Percentiles rank a stretch among this genome's conserved stretches.
These are phyloP conservation scores for Buteo buteo DNA, from an alignment of 2,113 vertebrate species.

Conservation along the genomic window DNA sequence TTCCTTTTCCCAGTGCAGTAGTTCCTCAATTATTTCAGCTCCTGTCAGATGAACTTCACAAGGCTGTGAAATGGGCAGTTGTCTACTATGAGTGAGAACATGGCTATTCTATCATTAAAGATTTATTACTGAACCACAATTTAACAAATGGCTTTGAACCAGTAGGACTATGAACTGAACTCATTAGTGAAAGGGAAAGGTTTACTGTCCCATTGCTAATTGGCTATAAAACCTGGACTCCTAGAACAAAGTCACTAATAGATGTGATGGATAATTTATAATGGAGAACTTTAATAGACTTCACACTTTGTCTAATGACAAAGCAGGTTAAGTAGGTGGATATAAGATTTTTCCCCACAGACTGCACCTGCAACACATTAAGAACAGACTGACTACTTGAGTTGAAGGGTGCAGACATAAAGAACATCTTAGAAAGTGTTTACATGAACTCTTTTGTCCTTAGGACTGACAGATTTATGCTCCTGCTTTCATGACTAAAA, in stretches of 20 bases:
- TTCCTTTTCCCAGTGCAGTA: not conserved
- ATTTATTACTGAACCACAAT: not conserved
- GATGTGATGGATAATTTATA: not conserved
- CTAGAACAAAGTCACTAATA: constrained; percentile 8
- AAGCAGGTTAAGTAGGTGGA: not conserved
- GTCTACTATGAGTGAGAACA: not conserved
- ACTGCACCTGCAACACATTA: not conserved
- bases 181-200: not conserved
- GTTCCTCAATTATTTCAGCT: not conserved
- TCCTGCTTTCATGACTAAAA: not conserved
- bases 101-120: not conserved
- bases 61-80: not conserved
- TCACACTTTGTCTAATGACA: not conserved
- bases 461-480: not conserved
- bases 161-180: not conserved
- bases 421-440: not conserved
- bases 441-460: not conserved
- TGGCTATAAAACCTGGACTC: not conserved
- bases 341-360: not conserved
- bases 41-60: not conserved
- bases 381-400: not conserved
- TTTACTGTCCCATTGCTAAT: not conserved
- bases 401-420: not conserved
- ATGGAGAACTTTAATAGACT: not conserved
- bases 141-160: not conserved